Conservation (phyloP, 2,888 invertebrate genomes). For the Boloria euphrosyne region DNA sequence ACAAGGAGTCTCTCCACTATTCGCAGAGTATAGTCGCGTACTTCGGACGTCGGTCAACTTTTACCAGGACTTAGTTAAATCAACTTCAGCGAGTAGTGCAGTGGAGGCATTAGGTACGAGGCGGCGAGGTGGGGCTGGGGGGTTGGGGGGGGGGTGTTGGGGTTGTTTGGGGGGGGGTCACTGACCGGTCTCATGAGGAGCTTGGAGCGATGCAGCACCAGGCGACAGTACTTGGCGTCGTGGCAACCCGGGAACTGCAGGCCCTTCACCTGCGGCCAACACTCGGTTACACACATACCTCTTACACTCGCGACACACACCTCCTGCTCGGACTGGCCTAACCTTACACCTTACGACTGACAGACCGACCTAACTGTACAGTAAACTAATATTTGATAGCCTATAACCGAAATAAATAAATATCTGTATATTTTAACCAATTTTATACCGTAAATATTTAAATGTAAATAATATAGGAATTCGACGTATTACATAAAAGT, state of each 20-base stretch:
- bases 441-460: no score
- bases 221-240: constrained; percentile 96
- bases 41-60: no score
- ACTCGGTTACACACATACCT: constrained; percentile 46
- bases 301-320: constrained; percentile 22
- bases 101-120: neutral
- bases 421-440: neutral
- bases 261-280: constrained; percentile 93
- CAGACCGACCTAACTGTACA: constrained; percentile 16
- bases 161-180: constrained; percentile 65
- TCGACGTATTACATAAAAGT: no score
- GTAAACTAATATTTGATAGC: neutral
- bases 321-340: constrained; percentile 20
- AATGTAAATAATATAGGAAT: no score
- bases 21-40: no score
- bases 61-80: no score
- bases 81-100: no score
- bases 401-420: constrained; percentile 1
- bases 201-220: constrained; percentile 97
- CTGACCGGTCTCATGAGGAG: constrained; percentile 98
- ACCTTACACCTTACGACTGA: constrained; percentile 10
- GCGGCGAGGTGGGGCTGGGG: neutral
- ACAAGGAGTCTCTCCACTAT: no score
- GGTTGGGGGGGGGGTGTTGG: constrained; percentile 34
- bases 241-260: constrained; percentile 97